Percentiles rank a stretch among this genome's conserved stretches.
These are phyloP conservation scores for Priocnemis perturbator DNA, from an alignment of 2,888 invertebrate genomes.

Conservation along the genomic window DNA sequence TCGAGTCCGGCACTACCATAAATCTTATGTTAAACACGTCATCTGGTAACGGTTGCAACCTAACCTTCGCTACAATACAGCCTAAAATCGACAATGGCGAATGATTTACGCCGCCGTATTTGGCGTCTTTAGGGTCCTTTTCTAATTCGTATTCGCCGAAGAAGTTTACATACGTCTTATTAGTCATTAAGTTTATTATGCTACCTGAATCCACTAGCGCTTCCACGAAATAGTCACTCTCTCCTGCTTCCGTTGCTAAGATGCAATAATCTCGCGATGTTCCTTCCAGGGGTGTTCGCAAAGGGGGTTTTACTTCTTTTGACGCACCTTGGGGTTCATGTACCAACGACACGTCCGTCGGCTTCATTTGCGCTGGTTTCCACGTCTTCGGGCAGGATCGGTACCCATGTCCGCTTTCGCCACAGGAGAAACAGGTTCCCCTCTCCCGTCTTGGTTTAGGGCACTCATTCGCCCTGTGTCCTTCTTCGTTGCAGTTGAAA, in stretches of 20 bases:
- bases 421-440: slow-evolving; percentile 14
- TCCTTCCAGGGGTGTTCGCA: neutral
- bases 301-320: neutral
- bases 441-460: slow-evolving; percentile 11
- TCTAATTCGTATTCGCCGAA: no score
- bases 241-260: neutral
- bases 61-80: no score
- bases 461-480: neutral
- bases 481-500: slow-evolving; percentile 14
- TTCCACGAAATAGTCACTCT: no score
- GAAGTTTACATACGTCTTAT: no score
- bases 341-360: neutral
- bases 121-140: no score
- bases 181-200: slow-evolving; percentile 5
- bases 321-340: no score
- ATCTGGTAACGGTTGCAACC: no score
- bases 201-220: slow-evolving; percentile 15
- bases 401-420: slow-evolving; percentile 1
- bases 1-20: slow-evolving; percentile 8
- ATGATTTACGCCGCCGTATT: no score
- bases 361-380: neutral
- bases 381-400: neutral
- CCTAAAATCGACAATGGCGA: slow-evolving; percentile 1
- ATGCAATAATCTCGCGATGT: neutral
- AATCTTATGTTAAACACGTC: neutral